A percentile compares a stretch with the other conserved stretches of the same genome.
Evolutionary conservation across 2,888 invertebrate genomes (phyloP).

Genomic region (Argynnis bischoffii): DNA sequence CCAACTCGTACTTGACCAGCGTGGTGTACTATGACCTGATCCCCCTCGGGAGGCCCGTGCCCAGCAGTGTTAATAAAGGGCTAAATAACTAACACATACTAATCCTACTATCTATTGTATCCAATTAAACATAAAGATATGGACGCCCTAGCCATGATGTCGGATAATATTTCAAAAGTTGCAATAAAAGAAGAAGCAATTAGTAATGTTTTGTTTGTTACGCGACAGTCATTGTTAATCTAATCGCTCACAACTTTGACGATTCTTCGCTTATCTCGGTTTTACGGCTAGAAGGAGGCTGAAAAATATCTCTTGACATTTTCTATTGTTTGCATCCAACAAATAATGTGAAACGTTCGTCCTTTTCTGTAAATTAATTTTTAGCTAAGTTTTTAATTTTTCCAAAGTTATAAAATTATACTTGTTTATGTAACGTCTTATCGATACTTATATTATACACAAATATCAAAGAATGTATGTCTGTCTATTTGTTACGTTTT

Average conservation of each 20-base stretch:
- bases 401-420: too few relatives aligned
- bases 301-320: slow-evolving; percentile 35
- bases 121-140: neutral
- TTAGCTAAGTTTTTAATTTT: slow-evolving; percentile 1
- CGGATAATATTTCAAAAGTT: slow-evolving; percentile 45
- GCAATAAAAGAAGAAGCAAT: slow-evolving; percentile 52
- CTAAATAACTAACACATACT: too few relatives aligned
- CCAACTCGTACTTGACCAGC: too few relatives aligned
- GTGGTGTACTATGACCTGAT: too few relatives aligned
- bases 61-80: too few relatives aligned
- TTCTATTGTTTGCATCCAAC: slow-evolving; percentile 32
- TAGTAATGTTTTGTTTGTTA: slow-evolving; percentile 50
- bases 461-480: too few relatives aligned
- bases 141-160: slow-evolving; percentile 30
- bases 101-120: neutral
- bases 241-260: slow-evolving; percentile 35
- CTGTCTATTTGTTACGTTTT: too few relatives aligned
- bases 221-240: slow-evolving; percentile 47
- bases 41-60: too few relatives aligned
- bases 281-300: slow-evolving; percentile 33
- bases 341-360: slow-evolving; percentile 21
- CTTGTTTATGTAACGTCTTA: too few relatives aligned
- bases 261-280: slow-evolving; percentile 41
- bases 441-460: too few relatives aligned
- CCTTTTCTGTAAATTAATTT: slow-evolving; percentile 23